Evolutionary conservation across 2,888 invertebrate genomes (phyloP).

Genomic region (Athetis lepigone): DNA sequence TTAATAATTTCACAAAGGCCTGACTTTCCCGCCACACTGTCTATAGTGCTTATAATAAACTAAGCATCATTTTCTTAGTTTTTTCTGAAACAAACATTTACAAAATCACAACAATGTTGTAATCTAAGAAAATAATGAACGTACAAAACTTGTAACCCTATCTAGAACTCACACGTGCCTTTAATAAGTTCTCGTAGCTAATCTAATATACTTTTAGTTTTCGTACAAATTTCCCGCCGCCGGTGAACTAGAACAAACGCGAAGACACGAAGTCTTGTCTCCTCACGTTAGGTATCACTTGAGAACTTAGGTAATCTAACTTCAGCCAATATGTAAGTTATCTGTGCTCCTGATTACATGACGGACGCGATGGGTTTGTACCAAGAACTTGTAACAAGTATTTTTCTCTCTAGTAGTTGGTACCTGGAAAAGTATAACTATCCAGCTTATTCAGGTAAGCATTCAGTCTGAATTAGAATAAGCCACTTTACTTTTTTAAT

Average conservation of each 20-base stretch:
- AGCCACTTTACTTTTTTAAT: too few relatives aligned
- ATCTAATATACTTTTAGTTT: slow-evolving; percentile 21
- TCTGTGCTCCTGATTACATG: background rate
- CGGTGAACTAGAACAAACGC: slow-evolving; percentile 18
- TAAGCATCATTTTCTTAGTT: too few relatives aligned
- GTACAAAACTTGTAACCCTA: background rate
- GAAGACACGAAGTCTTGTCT: background rate
- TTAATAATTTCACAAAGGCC: too few relatives aligned
- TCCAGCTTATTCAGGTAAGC: too few relatives aligned
- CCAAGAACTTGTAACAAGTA: too few relatives aligned
- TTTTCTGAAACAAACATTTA: too few relatives aligned
- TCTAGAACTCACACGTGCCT: background rate
- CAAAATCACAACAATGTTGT: too few relatives aligned
- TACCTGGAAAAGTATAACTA: too few relatives aligned
- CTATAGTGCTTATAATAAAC: too few relatives aligned
- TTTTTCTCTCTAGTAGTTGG: background rate
- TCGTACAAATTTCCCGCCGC: slow-evolving; percentile 16
- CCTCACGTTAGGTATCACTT: slow-evolving; percentile 15
- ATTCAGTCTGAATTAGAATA: too few relatives aligned
- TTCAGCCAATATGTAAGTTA: slow-evolving; percentile 19
- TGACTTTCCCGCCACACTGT: too few relatives aligned
- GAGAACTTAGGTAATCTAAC: slow-evolving; percentile 40
- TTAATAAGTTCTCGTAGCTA: slow-evolving; percentile 18
- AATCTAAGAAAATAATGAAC: too few relatives aligned
- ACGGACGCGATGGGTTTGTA: background rate